These are phyloP conservation scores for Drosophila arizonae DNA, from an alignment of 1,140 invertebrate genomes.

Conservation along the genomic window DNA sequence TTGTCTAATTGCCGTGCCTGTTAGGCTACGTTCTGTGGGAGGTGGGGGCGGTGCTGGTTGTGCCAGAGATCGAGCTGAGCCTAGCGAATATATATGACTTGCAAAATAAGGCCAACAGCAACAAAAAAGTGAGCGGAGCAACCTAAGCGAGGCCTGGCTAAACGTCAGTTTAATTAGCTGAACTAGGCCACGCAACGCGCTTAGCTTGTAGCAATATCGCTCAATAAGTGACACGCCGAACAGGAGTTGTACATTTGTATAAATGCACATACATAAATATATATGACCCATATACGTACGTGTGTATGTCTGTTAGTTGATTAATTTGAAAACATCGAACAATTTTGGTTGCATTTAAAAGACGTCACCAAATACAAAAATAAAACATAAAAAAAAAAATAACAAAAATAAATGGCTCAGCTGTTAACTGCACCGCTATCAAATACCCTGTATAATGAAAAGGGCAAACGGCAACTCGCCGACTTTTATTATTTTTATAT, in stretches of 20 bases:
- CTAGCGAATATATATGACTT: no score
- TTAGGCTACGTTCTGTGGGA: background rate
- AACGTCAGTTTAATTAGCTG: slow-evolving; percentile 10
- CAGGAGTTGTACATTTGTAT: background rate
- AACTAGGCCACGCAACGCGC: background rate
- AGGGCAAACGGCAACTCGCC: no score
- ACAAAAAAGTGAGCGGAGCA: background rate
- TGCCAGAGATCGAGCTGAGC: slow-evolving; percentile 5
- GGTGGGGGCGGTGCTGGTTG: background rate
- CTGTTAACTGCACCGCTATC: no score
- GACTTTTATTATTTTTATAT: no score
- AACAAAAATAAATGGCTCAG: no score
- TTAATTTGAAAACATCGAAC: slow-evolving; percentile 19
- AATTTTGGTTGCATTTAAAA: slow-evolving; percentile 6
- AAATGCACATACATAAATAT: no score
- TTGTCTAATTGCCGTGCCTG: background rate
- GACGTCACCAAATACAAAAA: background rate
- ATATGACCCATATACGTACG: background rate
- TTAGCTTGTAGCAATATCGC: background rate
- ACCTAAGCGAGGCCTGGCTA: background rate
- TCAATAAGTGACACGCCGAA: background rate
- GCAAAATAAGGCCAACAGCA: no score
- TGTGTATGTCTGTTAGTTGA: slow-evolving; percentile 15
- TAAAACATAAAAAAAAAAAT: no score
- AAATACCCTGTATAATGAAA: background rate